A percentile compares a stretch with the other conserved stretches of the same genome.
Evolutionary conservation across 2,888 invertebrate species (phyloP).

Genomic region (Drosophila prolongata): DNA sequence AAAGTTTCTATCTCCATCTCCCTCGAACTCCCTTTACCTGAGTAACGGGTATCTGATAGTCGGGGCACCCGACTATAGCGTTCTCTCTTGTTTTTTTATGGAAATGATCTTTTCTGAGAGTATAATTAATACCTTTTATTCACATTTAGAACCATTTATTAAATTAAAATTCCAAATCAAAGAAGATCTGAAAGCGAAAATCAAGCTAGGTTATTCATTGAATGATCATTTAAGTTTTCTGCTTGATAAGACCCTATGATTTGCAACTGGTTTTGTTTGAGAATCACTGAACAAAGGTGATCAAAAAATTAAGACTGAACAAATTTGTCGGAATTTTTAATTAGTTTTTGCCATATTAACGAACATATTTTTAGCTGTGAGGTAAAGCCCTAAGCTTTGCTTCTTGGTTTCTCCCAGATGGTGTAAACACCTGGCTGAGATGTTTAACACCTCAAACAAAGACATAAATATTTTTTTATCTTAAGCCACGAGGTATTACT

Average conservation of each 20-base stretch:
- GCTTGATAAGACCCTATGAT: conserved; percentile 4
- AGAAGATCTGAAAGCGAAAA: conserved; percentile 7
- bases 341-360: neutral
- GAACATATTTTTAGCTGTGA: neutral
- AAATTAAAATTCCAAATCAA: conserved; percentile 6
- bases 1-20: too few relatives aligned
- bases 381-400: neutral
- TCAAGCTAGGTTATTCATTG: conserved; percentile 1
- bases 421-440: too few relatives aligned
- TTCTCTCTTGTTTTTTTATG: too few relatives aligned
- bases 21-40: too few relatives aligned
- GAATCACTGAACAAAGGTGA: conserved; percentile 4
- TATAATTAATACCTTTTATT: neutral
- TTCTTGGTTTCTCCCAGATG: neutral
- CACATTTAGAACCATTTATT: conserved; percentile 1
- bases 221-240: conserved; percentile 8
- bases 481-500: too few relatives aligned
- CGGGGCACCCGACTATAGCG: too few relatives aligned
- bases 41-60: too few relatives aligned
- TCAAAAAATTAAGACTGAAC: conserved; percentile 9
- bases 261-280: conserved; percentile 13
- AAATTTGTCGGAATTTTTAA: conserved; percentile 4
- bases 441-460: too few relatives aligned
- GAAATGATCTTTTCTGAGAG: neutral
- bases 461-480: too few relatives aligned